phyloP scores from a whole-genome alignment of 2,888 invertebrate species.

The Polydrusus pterygomalis region DNA sequence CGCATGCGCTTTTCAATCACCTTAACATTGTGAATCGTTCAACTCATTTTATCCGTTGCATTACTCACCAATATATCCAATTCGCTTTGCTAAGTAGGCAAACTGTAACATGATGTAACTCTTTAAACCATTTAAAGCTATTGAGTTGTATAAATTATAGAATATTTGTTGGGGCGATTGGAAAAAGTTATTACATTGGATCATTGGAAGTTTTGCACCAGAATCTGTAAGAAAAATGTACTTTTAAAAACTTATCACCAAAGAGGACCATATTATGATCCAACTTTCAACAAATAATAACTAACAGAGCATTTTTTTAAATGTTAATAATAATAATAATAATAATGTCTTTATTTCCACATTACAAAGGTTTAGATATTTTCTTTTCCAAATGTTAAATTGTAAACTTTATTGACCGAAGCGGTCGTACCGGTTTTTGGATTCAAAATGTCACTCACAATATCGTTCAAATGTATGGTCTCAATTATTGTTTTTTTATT shows the following conservation, averaged over 20 bases:
- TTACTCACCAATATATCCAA: constrained; percentile 53
- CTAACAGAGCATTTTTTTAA: no score
- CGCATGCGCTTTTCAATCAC: no score
- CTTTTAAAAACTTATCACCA: background rate
- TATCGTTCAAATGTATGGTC: constrained; percentile 42
- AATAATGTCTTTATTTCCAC: background rate
- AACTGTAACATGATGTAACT: constrained; percentile 87
- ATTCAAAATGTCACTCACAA: constrained; percentile 58
- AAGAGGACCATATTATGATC: background rate
- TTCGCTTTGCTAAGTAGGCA: constrained; percentile 56
- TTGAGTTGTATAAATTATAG: constrained; percentile 84
- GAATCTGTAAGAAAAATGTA: background rate
- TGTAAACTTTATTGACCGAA: constrained; percentile 53
- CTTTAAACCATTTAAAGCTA: constrained; percentile 86
- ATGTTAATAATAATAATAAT: background rate
- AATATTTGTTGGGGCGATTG: constrained; percentile 87
- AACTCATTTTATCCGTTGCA: background rate
- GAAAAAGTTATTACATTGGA: constrained; percentile 78
- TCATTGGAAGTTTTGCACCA: constrained; percentile 64
- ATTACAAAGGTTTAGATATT: constrained; percentile 56
- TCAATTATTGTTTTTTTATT: constrained; percentile 35
- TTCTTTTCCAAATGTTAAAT: constrained; percentile 51
- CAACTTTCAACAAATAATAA: no score
- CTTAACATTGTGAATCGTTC: background rate
- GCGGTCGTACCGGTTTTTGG: constrained; percentile 58